phyloP scores from a whole-genome alignment of 2,113 vertebrate species.

The Forbesichthys agassizii region DNA sequence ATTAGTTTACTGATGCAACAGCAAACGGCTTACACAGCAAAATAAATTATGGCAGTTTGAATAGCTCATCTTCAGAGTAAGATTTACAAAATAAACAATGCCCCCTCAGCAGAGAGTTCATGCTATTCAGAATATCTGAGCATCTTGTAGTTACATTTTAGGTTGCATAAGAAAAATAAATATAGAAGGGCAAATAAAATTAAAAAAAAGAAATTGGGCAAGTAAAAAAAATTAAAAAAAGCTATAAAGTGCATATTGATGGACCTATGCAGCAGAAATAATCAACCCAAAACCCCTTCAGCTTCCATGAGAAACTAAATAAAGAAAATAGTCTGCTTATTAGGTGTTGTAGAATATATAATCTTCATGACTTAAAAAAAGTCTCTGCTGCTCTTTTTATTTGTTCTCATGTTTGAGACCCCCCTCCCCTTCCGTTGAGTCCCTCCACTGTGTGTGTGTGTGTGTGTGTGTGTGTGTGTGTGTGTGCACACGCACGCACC shows the following conservation, averaged over 20 bases:
- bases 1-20: constrained; percentile 25
- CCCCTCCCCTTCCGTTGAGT: constrained; percentile 59
- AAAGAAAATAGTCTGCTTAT: not conserved
- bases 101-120: not conserved
- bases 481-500: constrained; percentile 25
- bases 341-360: too few species aligned
- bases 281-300: not conserved
- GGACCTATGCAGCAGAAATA: not conserved
- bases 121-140: constrained; percentile 6
- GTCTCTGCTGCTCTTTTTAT: constrained; percentile 55
- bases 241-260: not conserved
- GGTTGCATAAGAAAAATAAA: not conserved
- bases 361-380: not conserved
- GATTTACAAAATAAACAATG: too few species aligned
- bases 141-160: not conserved
- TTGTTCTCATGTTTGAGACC: constrained; percentile 45
- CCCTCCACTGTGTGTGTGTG: constrained; percentile 54
- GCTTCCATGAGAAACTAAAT: not conserved
- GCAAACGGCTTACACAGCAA: not conserved
- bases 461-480: constrained; percentile 39
- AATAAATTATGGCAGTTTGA: not conserved
- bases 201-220: not conserved
- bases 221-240: not conserved
- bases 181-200: not conserved
- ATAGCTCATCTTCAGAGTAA: too few species aligned